Conservation (phyloP, 1,140 invertebrate genomes). For the Drosophila willistoni region DNA sequence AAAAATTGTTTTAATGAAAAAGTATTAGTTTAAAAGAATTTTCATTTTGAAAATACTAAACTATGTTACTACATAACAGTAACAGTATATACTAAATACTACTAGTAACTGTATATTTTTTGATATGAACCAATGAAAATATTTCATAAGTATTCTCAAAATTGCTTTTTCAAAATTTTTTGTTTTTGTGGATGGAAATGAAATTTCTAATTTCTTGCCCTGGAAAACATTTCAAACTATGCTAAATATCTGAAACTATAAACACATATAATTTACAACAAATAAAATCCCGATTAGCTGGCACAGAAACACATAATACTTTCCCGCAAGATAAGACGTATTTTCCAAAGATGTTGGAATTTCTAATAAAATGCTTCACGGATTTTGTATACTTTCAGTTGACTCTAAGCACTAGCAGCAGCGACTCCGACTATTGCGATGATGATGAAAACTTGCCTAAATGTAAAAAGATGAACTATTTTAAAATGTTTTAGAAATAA, state of each 20-base stretch:
- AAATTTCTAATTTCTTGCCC: not conserved
- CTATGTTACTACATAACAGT: too few species aligned
- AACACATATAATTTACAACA: not conserved
- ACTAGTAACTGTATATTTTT: too few species aligned
- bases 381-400: slow-evolving; percentile 52
- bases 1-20: too few species aligned
- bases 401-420: slow-evolving; percentile 76
- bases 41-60: too few species aligned
- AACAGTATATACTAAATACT: too few species aligned
- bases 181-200: too few species aligned
- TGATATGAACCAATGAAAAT: too few species aligned
- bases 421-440: slow-evolving; percentile 79
- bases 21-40: too few species aligned
- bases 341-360: slow-evolving; percentile 16
- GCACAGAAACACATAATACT: not conserved
- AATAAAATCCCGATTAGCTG: not conserved
- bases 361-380: not conserved
- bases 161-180: too few species aligned
- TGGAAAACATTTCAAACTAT: slow-evolving; percentile 1
- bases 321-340: not conserved
- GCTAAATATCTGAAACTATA: not conserved
- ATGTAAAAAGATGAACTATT: slow-evolving; percentile 47
- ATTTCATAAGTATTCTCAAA: too few species aligned
- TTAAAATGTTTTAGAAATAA: too few species aligned
- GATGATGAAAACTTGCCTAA: slow-evolving; percentile 77